Evolutionary conservation across 2,888 invertebrate species (phyloP), one percentile per base, ranked within the genome.

Genomic region (Trachelus tabidus): DNA sequence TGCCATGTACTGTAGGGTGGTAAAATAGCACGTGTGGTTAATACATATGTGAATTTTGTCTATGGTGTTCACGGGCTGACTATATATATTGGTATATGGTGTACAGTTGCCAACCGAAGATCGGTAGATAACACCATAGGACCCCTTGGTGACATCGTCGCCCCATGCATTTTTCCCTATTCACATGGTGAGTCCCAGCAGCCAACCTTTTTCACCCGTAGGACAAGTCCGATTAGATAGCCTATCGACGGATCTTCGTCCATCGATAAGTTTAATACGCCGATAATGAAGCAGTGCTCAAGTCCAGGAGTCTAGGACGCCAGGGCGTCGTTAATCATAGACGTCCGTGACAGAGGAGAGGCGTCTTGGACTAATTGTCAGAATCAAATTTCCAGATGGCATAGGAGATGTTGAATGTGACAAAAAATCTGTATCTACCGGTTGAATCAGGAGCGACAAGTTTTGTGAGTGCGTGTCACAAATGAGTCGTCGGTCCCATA

Each of bases 251-350:
- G 79, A 81, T 81, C 76, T 77, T 79, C 77, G 73, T 71, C 15
- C 69, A 69, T 34, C 78, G 81, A 83, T 84, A 83, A 82, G 77
- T 81, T 80, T 85, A 85, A 85, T 84, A 80, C 81, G 78, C 75
- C 77, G 82, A 83, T 85, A 85, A 85, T 85, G 82, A 85, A 85
- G 83, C 76, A 75, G 82, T 68, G 76, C 80, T 83, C 80, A 78
- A 9, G 56, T 9, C 23, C 9, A 56, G 56, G 23, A 56, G 23
- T 6, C 9, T 0, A 2, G 23, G 56, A 56, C 56, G 56, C 23
- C 23, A 2, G 56, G 56, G 56, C 56, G 56, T 56, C 56, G 56
- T 56, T 15, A 56, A 56, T 56, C 56, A 56, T 56, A 2, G 56
- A 23, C 56, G 23, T 23, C 56, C 2, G 56, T 56, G 56, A 56